Evolutionary conservation across 1,140 invertebrate genomes (phyloP), one percentile per base, ranked within the genome.

Genomic region (Caenorhabditis briggsae): DNA sequence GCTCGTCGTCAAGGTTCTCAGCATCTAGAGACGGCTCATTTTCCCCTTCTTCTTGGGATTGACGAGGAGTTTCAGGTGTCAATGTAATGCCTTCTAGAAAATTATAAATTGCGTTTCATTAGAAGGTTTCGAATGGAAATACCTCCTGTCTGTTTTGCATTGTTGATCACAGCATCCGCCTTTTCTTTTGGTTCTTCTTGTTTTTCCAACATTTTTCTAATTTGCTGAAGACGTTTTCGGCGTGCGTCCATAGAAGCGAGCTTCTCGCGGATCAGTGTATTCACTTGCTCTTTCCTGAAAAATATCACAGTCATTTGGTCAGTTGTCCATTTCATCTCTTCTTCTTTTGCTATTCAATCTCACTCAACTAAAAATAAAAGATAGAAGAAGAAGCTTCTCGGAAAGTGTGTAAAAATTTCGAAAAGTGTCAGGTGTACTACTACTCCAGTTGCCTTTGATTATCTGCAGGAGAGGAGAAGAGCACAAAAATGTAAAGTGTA

Each of bases 211-310:
- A 25, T 23, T 43, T 55, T 64, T 50, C 84, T 43, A 18, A 85
- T 64, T 25, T 85, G 64, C n/a, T 65, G 84, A 50, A 85, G 61
- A 41, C 84, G 25, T 23, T 85, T 65, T 25, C 50, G 61, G 1
- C 84, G 25, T 14, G 84, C 84, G 46, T 78, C 64, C 84, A 85
- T 85, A 50, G 84, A 64, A 50, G 46, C 65, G 84, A 85, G 84
- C 12, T 65, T 64, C 84, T 85, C 84, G 48, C 84, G 84, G 18
- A 85, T 85, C 84, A 70, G 53, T 20, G 46, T 11, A 78, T 74
- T 85, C 2, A 85, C 55, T 74, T 74, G 84, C n/a, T 85, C 84
- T 58, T 85, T 85, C 53, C 84, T 85, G 84, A 55, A 85, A 82
- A 55, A 82, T 25, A 53, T 25, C 23, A n/a, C n/a, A n/a, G n/a